Evolutionary conservation across 2,888 invertebrate species (phyloP), one percentile per base, ranked within the genome.

Genomic region (Ceriagrion tenellum): DNA sequence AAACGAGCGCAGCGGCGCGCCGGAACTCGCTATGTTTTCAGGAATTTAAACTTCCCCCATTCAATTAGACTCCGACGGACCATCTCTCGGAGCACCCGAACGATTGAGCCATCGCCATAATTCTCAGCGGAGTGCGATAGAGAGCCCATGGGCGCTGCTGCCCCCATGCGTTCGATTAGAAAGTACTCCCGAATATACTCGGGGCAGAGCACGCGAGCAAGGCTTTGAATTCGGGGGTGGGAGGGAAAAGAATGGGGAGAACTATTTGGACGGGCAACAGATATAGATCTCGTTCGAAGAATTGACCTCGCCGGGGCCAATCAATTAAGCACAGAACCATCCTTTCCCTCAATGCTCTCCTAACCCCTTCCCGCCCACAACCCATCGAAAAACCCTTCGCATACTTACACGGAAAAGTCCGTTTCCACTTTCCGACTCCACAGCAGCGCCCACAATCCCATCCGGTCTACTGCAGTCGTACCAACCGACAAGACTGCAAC

Each of bases 251-350:
- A 10, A 26, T 69, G 18, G 3, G 69, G 30, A 81, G 16, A 35
- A n/a, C n/a, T 69, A 69, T 69, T 81, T 35, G 81, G 35, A 81
- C 35, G 35, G 81, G 35, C 13, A 81, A 18, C n/a, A 81, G 81
- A 81, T 81, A 81, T 81, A 81, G 69, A 81, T 81, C 81, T 81
- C 23, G 30, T 81, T 35, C 81, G 81, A 35, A 12, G n/a, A 69
- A 69, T 30, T 81, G 81, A 35, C 81, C 81, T 35, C 35, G 16
- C 30, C n/a, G 30, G 35, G 35, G 30, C 81, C 81, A 81, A 81
- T 81, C 81, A 81, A 81, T 81, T 81, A 35, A 81, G 35, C 81
- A 35, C 81, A 35, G 81, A 81, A 81, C 35, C 81, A 81, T 35
- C 81, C 35, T 13, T 16, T 81, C 35, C 81, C 81, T 2, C 16